Evolutionary conservation across 2,888 invertebrate species (phyloP).

Genomic region (Watsonalla binaria): DNA sequence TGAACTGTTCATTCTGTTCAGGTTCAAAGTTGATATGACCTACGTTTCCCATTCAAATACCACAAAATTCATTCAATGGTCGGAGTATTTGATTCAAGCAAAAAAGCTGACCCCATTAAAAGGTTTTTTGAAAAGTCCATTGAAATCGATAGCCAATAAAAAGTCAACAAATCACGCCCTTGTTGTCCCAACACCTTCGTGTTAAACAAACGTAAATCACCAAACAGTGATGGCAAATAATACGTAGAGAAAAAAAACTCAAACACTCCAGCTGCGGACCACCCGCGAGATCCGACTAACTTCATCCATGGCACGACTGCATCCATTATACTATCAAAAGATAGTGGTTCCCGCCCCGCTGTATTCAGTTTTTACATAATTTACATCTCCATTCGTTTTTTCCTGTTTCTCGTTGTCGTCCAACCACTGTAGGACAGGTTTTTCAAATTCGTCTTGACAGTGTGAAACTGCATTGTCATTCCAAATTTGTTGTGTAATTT

Average conservation of each 20-base stretch:
- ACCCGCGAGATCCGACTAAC: conserved; percentile 62
- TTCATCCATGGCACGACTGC: conserved; percentile 57
- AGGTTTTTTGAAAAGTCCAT: conserved; percentile 26
- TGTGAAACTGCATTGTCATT: conserved; percentile 49
- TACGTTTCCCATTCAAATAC: background rate
- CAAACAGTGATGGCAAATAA: conserved; percentile 66
- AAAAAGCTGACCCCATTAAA: conserved; percentile 22
- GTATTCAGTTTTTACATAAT: conserved; percentile 64
- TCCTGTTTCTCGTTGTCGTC: conserved; percentile 21
- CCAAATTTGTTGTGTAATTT: conserved; percentile 39
- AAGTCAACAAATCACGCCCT: conserved; percentile 64
- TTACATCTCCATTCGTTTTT: conserved; percentile 51
- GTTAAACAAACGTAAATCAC: conserved; percentile 71
- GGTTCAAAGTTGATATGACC: too few species aligned
- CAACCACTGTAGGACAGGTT: conserved; percentile 28
- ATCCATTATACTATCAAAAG: conserved; percentile 69
- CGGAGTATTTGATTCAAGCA: background rate
- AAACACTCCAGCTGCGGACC: conserved; percentile 65
- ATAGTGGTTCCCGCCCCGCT: conserved; percentile 50
- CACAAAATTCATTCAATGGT: conserved; percentile 3
- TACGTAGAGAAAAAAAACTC: conserved; percentile 62
- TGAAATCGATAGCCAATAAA: conserved; percentile 60
- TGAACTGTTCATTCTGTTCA: too few species aligned
- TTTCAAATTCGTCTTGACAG: conserved; percentile 22
- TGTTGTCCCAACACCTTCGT: conserved; percentile 67